Base-by-base conservation (phyloP, 2,113 vertebrate genomes). In the Castor canadensis region DNA sequence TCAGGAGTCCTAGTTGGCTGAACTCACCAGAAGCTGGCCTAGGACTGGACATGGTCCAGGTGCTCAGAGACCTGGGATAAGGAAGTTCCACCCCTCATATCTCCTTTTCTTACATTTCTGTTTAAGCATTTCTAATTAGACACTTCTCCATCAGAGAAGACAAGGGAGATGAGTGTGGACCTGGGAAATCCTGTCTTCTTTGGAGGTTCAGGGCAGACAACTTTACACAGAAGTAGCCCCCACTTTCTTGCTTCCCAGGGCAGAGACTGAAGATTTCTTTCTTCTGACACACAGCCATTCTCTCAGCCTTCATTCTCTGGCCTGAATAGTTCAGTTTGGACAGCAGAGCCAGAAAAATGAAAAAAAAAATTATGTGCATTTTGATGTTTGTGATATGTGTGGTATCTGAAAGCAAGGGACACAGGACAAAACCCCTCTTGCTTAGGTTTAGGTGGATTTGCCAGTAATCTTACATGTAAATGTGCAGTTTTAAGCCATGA, bases 51-150 rank as follows among this genome's bases (percentile, higher is more conserved):
- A 69, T 38, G 26, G 47, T 45, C 56, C 28, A 7, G 43, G 20
- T 22, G 58, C 58, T 16, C 58, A 24, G 58, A 58, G 22, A 8
- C 17, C 16, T 8, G 69, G 22, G 22, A 49, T 10, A 2, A 1
- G 28, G 9, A 64, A 5, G 58, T 28, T 15, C 9, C 32, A 13
- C 5, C 5, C 13, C 6, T 75, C 2, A 0, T 8, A 19, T 26
- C 2, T 60, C 9, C 32, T 30, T 77, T 82, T 30, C 45, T 64
- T 45, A 28, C 0, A 52, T 3, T 22, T 7, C 4, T 20, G 92
- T 73, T 77, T 15, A 69, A 60, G 38, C 20, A 62, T 38, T 38
- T 81, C 56, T 79, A 40, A 47, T 22, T 49, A 49, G 32, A 32
- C 4, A 67, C 17, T 9, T 62, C 32, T 91, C 43, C 32, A 60